phyloP scores from a whole-genome alignment of 2,888 invertebrate species.

The Caenorhabditis sp. region DNA sequence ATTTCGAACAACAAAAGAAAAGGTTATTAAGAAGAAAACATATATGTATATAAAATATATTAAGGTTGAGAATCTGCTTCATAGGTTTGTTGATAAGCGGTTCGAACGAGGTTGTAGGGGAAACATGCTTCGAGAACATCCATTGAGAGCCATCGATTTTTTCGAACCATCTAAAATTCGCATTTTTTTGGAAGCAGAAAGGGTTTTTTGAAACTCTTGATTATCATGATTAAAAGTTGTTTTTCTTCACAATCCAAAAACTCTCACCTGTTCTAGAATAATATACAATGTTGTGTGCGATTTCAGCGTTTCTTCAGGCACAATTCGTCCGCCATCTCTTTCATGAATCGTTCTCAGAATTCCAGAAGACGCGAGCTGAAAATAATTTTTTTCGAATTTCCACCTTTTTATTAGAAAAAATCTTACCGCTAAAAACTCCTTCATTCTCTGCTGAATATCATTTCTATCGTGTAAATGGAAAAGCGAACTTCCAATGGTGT shows the following conservation, averaged over 20 bases:
- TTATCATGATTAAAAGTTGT: too few species aligned
- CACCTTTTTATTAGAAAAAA: conserved; percentile 12
- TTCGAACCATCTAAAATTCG: conserved; percentile 84
- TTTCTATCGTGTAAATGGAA: conserved; percentile 94
- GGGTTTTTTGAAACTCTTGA: neutral
- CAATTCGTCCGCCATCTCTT: conserved; percentile 81
- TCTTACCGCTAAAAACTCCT: conserved; percentile 82
- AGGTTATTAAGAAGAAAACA: neutral
- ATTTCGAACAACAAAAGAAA: neutral
- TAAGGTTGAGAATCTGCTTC: conserved; percentile 31
- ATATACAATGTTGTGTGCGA: conserved; percentile 91
- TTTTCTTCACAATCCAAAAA: too few species aligned
- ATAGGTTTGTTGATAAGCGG: conserved; percentile 83
- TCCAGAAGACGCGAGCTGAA: conserved; percentile 88
- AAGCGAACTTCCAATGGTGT: conserved; percentile 92
- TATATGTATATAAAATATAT: too few species aligned
- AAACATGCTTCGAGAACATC: conserved; percentile 98
- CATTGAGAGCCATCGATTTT: conserved; percentile 97
- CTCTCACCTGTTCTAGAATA: conserved; percentile 80
- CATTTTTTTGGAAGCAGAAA: neutral
- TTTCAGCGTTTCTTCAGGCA: conserved; percentile 85
- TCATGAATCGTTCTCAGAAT: conserved; percentile 86
- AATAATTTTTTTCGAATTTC: conserved; percentile 15
- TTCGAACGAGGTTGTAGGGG: conserved; percentile 94
- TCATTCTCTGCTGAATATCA: conserved; percentile 96